These are phyloP conservation scores for Allygus modestus DNA, from an alignment of 2,888 invertebrate genomes.

Conservation along the genomic window DNA sequence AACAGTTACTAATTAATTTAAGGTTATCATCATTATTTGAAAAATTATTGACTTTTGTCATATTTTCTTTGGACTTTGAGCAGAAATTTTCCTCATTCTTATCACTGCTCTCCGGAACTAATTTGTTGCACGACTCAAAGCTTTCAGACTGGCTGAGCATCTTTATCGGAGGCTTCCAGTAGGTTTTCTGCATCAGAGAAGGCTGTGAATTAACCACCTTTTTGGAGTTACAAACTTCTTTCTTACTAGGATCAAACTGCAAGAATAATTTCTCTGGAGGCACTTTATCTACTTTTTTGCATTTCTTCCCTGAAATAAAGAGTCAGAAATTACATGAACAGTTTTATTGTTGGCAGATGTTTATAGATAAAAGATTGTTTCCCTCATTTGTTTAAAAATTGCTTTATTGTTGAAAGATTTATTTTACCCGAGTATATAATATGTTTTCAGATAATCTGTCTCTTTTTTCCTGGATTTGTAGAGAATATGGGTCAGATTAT, in stretches of 20 bases:
- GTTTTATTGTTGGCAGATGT: too few relatives aligned
- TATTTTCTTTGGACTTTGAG: too few relatives aligned
- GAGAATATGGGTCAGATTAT: too few relatives aligned
- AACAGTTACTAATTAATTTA: background rate
- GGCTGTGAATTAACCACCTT: background rate
- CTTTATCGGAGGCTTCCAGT: constrained; percentile 14
- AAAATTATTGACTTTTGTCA: too few relatives aligned
- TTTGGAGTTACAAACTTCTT: background rate
- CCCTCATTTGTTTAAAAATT: too few relatives aligned
- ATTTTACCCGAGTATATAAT: too few relatives aligned
- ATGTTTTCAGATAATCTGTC: too few relatives aligned
- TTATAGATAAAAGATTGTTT: too few relatives aligned
- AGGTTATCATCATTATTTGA: background rate
- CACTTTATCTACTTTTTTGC: background rate
- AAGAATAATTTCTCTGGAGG: constrained; percentile 25
- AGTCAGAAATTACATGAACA: too few relatives aligned
- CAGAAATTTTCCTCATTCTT: background rate
- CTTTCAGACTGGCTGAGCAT: background rate
- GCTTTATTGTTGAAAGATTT: too few relatives aligned
- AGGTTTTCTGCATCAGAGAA: background rate
- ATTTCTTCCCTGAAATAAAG: background rate
- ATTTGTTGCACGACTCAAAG: background rate
- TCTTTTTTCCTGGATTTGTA: too few relatives aligned
- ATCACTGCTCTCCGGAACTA: background rate
- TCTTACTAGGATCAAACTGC: constrained; percentile 28